A percentile compares a stretch with the other conserved stretches of the same genome.
These are phyloP conservation scores for Sphaeridia pumilis DNA, from an alignment of 2,888 invertebrate genomes.

Conservation along the genomic window DNA sequence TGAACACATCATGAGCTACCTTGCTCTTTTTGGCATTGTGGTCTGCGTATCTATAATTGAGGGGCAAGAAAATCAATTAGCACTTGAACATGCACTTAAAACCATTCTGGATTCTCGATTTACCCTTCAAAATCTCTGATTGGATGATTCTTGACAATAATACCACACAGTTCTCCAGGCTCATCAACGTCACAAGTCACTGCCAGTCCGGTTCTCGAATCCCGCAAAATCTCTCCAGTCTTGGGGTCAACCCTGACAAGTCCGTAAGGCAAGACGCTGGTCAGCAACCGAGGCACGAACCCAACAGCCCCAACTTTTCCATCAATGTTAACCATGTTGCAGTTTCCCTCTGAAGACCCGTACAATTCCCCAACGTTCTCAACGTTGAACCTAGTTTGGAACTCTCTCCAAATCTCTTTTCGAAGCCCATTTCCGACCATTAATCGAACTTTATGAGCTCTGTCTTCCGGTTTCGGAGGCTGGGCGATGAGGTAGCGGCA, in stretches of 20 bases:
- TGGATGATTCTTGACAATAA: constrained; percentile 79
- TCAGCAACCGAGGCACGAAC: constrained; percentile 49
- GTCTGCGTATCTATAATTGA: constrained; percentile 13
- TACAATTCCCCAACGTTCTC: constrained; percentile 81
- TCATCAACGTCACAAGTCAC: constrained; percentile 52
- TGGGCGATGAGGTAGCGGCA: constrained; percentile 54
- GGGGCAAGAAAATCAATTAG: neutral
- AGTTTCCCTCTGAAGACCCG: constrained; percentile 95
- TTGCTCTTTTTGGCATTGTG: constrained; percentile 73
- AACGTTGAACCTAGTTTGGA: constrained; percentile 74
- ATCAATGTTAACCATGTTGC: constrained; percentile 86
- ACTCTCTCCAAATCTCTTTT: constrained; percentile 86
- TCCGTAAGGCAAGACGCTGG: neutral
- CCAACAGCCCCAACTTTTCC: constrained; percentile 89
- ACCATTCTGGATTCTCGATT: constrained; percentile 42
- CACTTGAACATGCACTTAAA: no score
- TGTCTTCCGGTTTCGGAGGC: constrained; percentile 55
- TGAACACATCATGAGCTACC: constrained; percentile 72
- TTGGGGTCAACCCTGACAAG: constrained; percentile 12
- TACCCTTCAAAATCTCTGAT: constrained; percentile 88
- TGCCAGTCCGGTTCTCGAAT: constrained; percentile 69
- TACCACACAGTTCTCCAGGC: constrained; percentile 91
- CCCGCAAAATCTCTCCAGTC: constrained; percentile 78
- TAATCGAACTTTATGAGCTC: constrained; percentile 57
- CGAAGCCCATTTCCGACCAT: constrained; percentile 89